Evolutionary conservation across 2,797 vertebrate genomes (phyloP).

Genomic region (Pantherophis vulpinus): DNA sequence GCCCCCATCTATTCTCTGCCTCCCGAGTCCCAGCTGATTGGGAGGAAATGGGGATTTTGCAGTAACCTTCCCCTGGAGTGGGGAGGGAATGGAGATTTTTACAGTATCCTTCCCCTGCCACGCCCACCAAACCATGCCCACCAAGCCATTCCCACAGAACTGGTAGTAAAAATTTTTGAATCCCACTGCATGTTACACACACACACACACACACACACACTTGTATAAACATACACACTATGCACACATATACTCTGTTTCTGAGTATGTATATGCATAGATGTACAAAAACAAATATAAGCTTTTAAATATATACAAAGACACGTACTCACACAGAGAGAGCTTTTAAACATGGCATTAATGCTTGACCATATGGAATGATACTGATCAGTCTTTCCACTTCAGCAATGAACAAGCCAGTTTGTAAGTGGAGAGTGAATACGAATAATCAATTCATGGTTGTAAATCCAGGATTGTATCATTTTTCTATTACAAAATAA

Average conservation of each 20-base stretch:
- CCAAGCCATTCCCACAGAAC: no score
- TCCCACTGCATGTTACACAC: no score
- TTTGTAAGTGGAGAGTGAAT: not conserved
- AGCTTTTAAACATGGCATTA: not conserved
- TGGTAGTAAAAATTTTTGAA: no score
- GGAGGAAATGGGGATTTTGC: no score
- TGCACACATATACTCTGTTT: not conserved
- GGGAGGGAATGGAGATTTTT: no score
- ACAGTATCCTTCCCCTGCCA: no score
- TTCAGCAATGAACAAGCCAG: not conserved
- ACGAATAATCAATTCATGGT: not conserved
- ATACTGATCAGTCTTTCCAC: not conserved
- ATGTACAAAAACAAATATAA: not conserved
- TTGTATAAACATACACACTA: not conserved
- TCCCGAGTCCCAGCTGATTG: no score
- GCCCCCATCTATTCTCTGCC: no score
- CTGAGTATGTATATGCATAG: not conserved
- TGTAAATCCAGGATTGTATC: not conserved
- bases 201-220: not conserved
- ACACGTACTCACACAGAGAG: not conserved
- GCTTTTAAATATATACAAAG: not conserved
- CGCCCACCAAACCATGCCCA: no score
- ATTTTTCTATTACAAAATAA: not conserved
- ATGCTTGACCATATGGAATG: not conserved
- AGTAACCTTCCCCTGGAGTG: no score